A percentile compares a stretch with the other conserved stretches of the same genome.
Conservation (phyloP, 2,113 vertebrate species). For the Rhizomys pruinosus region DNA sequence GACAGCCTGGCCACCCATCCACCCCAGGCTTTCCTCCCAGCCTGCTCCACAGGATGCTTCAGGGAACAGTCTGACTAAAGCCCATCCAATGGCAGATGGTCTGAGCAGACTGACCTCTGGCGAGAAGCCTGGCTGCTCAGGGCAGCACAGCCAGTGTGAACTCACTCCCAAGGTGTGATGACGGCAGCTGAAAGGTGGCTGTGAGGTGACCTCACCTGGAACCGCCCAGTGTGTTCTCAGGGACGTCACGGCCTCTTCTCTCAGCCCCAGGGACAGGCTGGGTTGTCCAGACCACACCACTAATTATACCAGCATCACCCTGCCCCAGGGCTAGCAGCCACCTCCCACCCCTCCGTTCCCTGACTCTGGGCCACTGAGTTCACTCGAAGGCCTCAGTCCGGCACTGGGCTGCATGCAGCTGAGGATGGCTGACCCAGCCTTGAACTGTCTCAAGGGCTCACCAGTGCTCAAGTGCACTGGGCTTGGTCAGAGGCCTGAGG, state of each 20-base stretch:
- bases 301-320: neutral
- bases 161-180: neutral
- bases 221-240: neutral
- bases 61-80: neutral
- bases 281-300: neutral
- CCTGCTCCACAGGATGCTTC: neutral
- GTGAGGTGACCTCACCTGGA: neutral
- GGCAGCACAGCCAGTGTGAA: neutral
- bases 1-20: neutral
- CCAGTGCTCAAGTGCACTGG: accelerated
- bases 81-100: too few relatives aligned
- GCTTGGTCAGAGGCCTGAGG: neutral
- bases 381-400: neutral
- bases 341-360: neutral
- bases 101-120: accelerated
- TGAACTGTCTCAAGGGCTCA: too few relatives aligned
- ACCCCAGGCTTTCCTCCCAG: neutral
- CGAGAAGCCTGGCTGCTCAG: neutral
- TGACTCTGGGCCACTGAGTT: neutral
- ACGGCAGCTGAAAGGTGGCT: accelerated
- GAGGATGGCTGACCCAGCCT: neutral
- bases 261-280: neutral
- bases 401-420: accelerated
- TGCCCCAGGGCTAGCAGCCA: neutral
- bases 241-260: neutral